Percentiles rank a stretch among this genome's conserved stretches.
Conservation (phyloP, 2,113 vertebrate genomes). For the Pterocles burchelli region DNA sequence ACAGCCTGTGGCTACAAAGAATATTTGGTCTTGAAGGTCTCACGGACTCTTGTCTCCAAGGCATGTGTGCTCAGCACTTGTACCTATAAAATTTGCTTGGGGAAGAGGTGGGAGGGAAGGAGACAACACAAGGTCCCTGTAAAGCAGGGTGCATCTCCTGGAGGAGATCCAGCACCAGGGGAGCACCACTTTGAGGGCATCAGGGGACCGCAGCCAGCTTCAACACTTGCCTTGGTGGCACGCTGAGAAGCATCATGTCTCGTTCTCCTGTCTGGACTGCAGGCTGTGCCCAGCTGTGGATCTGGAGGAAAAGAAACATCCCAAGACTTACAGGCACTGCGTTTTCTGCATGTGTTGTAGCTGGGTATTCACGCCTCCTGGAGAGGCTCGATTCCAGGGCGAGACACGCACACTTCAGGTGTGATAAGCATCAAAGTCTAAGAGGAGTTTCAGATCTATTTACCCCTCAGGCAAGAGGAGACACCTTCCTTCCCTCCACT, state of each 20-base stretch:
- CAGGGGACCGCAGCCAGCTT: background rate
- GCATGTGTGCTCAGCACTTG: background rate
- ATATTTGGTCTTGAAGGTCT: background rate
- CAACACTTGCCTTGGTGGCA: background rate
- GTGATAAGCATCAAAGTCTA: slow-evolving; percentile 34
- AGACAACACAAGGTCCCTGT: background rate
- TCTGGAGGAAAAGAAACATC: background rate
- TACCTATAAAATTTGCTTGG: background rate
- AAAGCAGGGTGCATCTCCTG: background rate
- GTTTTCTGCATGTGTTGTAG: background rate
- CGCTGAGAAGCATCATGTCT: rapidly evolving
- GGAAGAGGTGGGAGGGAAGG: background rate
- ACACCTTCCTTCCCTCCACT: slow-evolving; percentile 55
- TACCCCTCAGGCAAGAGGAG: slow-evolving; percentile 59
- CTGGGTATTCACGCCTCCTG: background rate
- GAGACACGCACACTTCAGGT: background rate
- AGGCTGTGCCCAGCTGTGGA: rapidly evolving
- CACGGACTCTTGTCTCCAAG: background rate
- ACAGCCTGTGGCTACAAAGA: background rate
- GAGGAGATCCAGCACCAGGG: background rate
- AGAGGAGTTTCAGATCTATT: slow-evolving; percentile 56
- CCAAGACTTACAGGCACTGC: too few species aligned
- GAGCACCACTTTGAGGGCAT: background rate
- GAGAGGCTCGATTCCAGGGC: background rate
- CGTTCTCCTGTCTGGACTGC: rapidly evolving